These are phyloP conservation scores for Argopecten irradians DNA, from an alignment of 1,140 invertebrate genomes.

Conservation along the genomic window DNA sequence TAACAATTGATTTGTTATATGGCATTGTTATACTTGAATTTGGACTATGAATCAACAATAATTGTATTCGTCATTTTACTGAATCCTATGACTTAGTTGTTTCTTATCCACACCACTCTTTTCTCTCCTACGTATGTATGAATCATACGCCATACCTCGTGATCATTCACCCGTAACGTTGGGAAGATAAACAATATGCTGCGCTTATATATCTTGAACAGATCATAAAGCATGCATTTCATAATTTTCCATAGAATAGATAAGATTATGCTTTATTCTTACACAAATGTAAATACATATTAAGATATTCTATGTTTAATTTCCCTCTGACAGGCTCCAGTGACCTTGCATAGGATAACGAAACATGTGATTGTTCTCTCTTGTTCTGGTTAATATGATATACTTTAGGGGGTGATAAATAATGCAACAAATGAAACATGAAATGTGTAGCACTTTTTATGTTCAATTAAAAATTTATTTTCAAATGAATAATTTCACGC, in stretches of 20 bases:
- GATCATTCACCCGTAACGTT: not conserved
- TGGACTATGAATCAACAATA: too few relatives aligned
- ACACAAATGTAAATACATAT: too few relatives aligned
- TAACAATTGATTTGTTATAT: too few relatives aligned
- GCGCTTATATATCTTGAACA: too few relatives aligned
- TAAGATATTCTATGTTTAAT: not conserved
- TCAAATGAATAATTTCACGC: conserved; percentile 1
- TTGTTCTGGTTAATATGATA: not conserved
- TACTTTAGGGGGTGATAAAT: not conserved
- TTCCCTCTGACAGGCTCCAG: not conserved
- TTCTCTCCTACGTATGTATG: too few relatives aligned
- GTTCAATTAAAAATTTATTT: not conserved
- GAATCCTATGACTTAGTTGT: too few relatives aligned
- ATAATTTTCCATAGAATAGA: too few relatives aligned
- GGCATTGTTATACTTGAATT: too few relatives aligned
- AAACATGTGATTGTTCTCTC: not conserved
- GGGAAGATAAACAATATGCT: not conserved
- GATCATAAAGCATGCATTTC: too few relatives aligned
- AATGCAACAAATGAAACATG: not conserved
- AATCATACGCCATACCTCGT: not conserved
- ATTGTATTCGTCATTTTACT: too few relatives aligned
- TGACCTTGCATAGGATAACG: not conserved
- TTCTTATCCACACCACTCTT: too few relatives aligned
- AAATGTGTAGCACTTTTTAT: not conserved
- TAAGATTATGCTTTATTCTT: too few relatives aligned